Evolutionary conservation across 2,113 vertebrate genomes (phyloP).

Genomic region (Myxocyprinus asiaticus): DNA sequence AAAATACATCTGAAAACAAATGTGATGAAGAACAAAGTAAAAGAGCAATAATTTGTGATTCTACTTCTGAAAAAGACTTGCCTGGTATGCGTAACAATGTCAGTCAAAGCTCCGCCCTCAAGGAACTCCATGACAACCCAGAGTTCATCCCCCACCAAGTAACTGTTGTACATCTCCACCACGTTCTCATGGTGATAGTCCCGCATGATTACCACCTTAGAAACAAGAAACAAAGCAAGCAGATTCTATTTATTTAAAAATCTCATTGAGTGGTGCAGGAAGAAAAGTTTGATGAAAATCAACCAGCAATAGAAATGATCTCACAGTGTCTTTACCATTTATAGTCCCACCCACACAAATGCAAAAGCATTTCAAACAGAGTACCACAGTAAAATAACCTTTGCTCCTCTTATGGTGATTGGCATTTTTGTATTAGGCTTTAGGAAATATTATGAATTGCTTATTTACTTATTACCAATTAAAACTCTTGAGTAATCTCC

Average conservation of each 20-base stretch:
- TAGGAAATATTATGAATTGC: too few relatives aligned
- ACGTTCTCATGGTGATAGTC: slow-evolving; percentile 97
- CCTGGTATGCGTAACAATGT: slow-evolving; percentile 97
- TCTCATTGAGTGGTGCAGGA: neutral
- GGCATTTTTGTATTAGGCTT: too few relatives aligned
- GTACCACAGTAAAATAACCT: too few relatives aligned
- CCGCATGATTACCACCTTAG: slow-evolving; percentile 94
- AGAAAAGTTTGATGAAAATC: neutral
- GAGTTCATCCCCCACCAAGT: slow-evolving; percentile 93
- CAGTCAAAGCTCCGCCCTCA: slow-evolving; percentile 91
- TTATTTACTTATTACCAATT: too few relatives aligned
- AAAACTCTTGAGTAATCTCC: neutral
- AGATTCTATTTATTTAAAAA: slow-evolving; percentile 1
- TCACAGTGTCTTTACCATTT: neutral
- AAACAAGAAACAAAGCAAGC: slow-evolving; percentile 24
- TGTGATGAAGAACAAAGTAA: too few relatives aligned
- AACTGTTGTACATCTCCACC: slow-evolving; percentile 99
- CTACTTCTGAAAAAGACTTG: slow-evolving; percentile 46
- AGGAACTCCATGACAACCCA: slow-evolving; percentile 99
- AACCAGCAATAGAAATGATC: neutral
- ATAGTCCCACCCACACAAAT: too few relatives aligned
- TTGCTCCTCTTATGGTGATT: too few relatives aligned
- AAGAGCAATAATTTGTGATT: too few relatives aligned
- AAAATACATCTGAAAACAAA: too few relatives aligned
- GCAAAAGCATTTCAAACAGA: too few relatives aligned